Evolutionary conservation across 2,113 vertebrate genomes (phyloP).

Genomic region (Meles meles): DNA sequence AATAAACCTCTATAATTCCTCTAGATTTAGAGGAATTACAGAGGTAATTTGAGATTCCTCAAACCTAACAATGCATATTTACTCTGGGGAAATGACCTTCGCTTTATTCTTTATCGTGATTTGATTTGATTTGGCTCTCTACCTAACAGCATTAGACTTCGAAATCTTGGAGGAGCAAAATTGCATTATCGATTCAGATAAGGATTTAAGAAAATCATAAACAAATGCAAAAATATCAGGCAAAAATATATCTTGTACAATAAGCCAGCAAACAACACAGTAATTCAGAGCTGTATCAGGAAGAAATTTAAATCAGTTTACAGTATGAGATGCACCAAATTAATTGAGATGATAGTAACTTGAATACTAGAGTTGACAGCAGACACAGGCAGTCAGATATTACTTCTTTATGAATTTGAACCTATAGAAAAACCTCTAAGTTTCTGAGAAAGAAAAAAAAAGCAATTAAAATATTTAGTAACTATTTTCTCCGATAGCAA

Average conservation of each 20-base stretch:
- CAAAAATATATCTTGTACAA: not conserved
- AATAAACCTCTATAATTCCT: constrained; percentile 22
- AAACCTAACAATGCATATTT: constrained; percentile 37
- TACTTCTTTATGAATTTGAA: constrained; percentile 38
- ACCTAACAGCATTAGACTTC: not conserved
- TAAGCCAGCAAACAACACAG: not conserved
- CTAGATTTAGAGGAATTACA: too few species aligned
- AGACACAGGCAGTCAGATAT: not conserved
- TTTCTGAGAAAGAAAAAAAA: constrained; percentile 2
- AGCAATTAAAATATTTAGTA: constrained; percentile 60
- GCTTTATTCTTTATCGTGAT: constrained; percentile 38
- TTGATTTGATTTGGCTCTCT: constrained; percentile 29
- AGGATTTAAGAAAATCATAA: constrained; percentile 39
- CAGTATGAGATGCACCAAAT: not conserved
- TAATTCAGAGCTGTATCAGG: constrained; percentile 49
- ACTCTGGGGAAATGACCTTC: not conserved
- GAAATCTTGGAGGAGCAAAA: not conserved
- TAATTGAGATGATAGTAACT: constrained; percentile 63
- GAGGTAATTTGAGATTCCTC: too few species aligned
- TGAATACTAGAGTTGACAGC: constrained; percentile 24
- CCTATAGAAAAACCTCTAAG: constrained; percentile 19
- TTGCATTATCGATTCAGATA: constrained; percentile 23
- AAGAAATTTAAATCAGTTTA: constrained; percentile 64
- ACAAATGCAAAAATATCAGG: not conserved
- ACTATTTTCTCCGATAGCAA: constrained; percentile 65